A percentile compares a stretch with the other conserved stretches of the same genome.
Conservation (phyloP, 2,797 vertebrate species). For the Aldrovandia affinis region DNA sequence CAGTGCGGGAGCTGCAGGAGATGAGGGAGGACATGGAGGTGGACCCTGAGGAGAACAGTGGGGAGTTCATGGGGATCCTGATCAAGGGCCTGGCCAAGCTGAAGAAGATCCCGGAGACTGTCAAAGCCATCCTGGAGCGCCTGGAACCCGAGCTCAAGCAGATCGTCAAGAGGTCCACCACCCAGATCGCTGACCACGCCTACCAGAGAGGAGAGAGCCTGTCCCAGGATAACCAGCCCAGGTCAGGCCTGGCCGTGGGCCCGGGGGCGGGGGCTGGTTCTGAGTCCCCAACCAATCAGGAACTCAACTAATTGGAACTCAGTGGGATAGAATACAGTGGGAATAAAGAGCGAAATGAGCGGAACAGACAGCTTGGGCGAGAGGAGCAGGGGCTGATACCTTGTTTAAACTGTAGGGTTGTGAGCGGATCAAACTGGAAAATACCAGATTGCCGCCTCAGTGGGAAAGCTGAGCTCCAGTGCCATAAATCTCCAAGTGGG, state of each 20-base stretch:
- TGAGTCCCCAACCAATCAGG: too few species aligned
- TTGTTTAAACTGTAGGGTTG: too few species aligned
- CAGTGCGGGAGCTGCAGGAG: conserved; percentile 85
- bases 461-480: too few species aligned
- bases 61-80: conserved; percentile 93
- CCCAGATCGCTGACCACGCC: conserved; percentile 91
- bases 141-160: conserved; percentile 95
- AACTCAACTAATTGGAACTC: too few species aligned
- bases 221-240: conserved; percentile 88
- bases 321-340: too few species aligned
- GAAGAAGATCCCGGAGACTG: conserved; percentile 92
- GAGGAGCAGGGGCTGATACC: too few species aligned
- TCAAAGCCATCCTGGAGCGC: conserved; percentile 93
- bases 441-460: too few species aligned
- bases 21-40: conserved; percentile 82
- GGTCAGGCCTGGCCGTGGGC: conserved; percentile 63
- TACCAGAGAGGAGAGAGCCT: conserved; percentile 92
- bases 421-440: too few species aligned
- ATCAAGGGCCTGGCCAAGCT: conserved; percentile 94
- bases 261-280: neutral
- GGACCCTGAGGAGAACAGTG: conserved; percentile 94
- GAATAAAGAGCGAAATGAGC: too few species aligned
- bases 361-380: too few species aligned
- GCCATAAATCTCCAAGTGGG: too few species aligned
- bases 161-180: conserved; percentile 96